A percentile compares a stretch with the other conserved stretches of the same genome.
Evolutionary conservation across 2,888 invertebrate species (phyloP).

Genomic region (Hirtodrosophila confusa): DNA sequence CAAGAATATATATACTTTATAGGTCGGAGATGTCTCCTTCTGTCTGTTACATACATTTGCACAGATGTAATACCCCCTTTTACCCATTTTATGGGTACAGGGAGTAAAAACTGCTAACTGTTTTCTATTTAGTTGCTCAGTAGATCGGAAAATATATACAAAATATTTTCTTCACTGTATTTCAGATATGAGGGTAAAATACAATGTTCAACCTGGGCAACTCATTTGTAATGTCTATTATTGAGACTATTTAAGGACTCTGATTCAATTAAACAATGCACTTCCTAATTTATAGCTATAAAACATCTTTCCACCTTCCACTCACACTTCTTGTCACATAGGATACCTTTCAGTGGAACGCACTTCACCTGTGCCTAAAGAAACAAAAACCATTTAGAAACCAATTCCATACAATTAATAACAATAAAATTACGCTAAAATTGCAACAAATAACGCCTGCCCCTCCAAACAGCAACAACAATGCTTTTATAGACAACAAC

Average conservation of each 20-base stretch:
- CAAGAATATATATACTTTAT: too few relatives aligned
- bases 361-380: conserved; percentile 29
- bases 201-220: not conserved
- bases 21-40: too few relatives aligned
- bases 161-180: not conserved
- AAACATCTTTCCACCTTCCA: not conserved
- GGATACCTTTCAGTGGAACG: conserved; percentile 8
- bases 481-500: conserved; percentile 30
- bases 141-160: not conserved
- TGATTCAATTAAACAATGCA: not conserved
- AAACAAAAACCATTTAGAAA: conserved; percentile 58
- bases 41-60: too few relatives aligned
- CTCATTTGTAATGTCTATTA: not conserved
- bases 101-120: too few relatives aligned
- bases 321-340: not conserved
- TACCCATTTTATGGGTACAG: too few relatives aligned
- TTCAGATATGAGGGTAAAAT: not conserved
- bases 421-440: conserved; percentile 76
- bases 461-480: conserved; percentile 36
- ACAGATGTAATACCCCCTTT: too few relatives aligned
- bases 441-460: conserved; percentile 69
- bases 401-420: conserved; percentile 73
- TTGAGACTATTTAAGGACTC: too few relatives aligned
- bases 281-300: conserved; percentile 1
- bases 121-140: too few relatives aligned